Conservation (phyloP, 2,888 invertebrate genomes). For the Harpalus rubripes region DNA sequence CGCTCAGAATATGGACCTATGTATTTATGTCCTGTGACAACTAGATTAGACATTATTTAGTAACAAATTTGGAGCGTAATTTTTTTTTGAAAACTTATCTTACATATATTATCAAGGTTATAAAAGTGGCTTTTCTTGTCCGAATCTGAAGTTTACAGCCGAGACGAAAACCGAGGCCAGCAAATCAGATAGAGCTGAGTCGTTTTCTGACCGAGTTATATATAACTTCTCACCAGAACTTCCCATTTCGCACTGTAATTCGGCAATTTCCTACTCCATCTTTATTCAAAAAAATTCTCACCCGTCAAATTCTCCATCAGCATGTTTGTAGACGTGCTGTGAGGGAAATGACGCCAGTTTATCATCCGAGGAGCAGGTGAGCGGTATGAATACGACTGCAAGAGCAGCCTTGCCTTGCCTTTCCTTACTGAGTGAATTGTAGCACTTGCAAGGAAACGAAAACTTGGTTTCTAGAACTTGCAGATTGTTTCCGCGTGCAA, state of each 20-base stretch:
- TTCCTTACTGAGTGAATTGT: not conserved
- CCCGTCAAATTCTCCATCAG: constrained; percentile 33
- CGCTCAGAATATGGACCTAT: too few relatives aligned
- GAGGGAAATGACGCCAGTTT: constrained; percentile 64
- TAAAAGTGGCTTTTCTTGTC: too few relatives aligned
- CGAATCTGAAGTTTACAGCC: too few relatives aligned
- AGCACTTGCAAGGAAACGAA: constrained; percentile 32
- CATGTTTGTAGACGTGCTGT: constrained; percentile 64
- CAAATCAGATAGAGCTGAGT: too few relatives aligned
- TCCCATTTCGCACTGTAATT: not conserved
- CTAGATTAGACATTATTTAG: too few relatives aligned
- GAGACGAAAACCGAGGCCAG: too few relatives aligned
- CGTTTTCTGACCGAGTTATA: too few relatives aligned
- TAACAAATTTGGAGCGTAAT: too few relatives aligned
- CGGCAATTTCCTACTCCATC: constrained; percentile 1
- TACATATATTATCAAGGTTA: too few relatives aligned
- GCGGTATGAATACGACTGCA: not conserved
- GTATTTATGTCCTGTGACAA: too few relatives aligned
- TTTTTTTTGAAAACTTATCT: too few relatives aligned
- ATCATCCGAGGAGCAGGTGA: constrained; percentile 33
- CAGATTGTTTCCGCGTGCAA: constrained; percentile 36
- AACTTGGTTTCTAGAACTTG: constrained; percentile 45
- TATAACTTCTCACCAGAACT: too few relatives aligned
- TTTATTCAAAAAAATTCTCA: not conserved
- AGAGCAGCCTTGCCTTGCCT: not conserved